Percentiles rank a stretch among this genome's conserved stretches.
Evolutionary conservation across 2,113 vertebrate species (phyloP).

Genomic region (Romanogobio albipinnatus): DNA sequence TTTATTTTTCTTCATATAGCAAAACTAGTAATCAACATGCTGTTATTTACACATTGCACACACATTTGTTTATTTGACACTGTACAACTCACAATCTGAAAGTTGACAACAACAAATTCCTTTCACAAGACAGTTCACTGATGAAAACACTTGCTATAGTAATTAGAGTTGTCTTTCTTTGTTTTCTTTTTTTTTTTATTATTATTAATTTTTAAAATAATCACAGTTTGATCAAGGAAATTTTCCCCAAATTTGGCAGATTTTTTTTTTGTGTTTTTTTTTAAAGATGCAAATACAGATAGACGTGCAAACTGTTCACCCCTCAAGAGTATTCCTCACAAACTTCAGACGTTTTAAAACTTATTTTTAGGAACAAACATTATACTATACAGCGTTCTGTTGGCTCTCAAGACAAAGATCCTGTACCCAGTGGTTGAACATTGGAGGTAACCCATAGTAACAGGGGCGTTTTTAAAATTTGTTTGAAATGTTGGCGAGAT

Average conservation of each 20-base stretch:
- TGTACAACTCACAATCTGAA: conserved; percentile 85
- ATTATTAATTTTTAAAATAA: conserved; percentile 65
- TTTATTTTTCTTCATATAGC: conserved; percentile 83
- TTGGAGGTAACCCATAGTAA: conserved; percentile 33
- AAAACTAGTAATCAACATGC: conserved; percentile 86
- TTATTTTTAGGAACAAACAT: conserved; percentile 47
- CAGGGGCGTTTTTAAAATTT: conserved; percentile 35
- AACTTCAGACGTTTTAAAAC: conserved; percentile 53
- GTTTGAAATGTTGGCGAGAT: conserved; percentile 15
- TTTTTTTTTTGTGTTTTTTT: conserved; percentile 62
- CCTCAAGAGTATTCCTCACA: conserved; percentile 73
- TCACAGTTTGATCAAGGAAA: conserved; percentile 80
- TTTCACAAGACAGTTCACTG: conserved; percentile 81
- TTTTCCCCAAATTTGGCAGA: conserved; percentile 67
- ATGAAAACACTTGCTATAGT: conserved; percentile 73
- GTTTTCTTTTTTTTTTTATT: conserved; percentile 53
- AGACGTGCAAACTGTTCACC: conserved; percentile 80
- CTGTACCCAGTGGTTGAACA: conserved; percentile 39
- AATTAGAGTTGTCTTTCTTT: conserved; percentile 64
- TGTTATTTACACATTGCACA: conserved; percentile 85
- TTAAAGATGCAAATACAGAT: conserved; percentile 83
- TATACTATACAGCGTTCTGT: conserved; percentile 53
- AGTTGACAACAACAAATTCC: conserved; percentile 83
- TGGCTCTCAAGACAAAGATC: conserved; percentile 53
- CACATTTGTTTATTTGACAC: conserved; percentile 83